Base-by-base conservation (phyloP, 2,797 vertebrate genomes). In the Passerculus sandwichensis region DNA sequence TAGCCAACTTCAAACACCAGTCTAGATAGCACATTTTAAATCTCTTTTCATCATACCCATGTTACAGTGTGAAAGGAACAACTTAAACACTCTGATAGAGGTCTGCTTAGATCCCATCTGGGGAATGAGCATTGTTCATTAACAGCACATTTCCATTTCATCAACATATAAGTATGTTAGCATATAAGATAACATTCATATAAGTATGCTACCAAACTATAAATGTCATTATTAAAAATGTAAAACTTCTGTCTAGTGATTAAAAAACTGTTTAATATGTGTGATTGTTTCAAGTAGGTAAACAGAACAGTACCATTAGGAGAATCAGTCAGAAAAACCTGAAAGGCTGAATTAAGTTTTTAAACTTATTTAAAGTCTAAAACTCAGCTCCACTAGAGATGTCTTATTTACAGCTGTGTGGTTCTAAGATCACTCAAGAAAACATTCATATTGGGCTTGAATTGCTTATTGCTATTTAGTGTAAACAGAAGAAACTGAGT, bases 401-500 rank as follows among this genome's bases (percentile, higher is more conserved):
- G 53, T 51, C 62, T 56, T 29, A 48, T 23, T 89, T 66, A 70
- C 53, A 85, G 61, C 36, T 51, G 30, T 17, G 45, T 56, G 50
- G 48, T 64, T 88, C 66, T 54, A 61, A 81, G n/a, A 93, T 57
- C 38, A 75, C 67, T 94, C 79, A 92, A 0, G 1, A 53, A 91
- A 96, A 88, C 83, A 88, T 60, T 93, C 36, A 44, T 67, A 92
- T 66, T 40, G 57, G 69, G 80, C 67, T 81, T 72, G 48, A 89
- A 86, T 60, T 80, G 60, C 59, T 87, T 57, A 64, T 21, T 93
- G 67, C 74, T 93, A 81, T 92, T 95, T 91, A 94, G 77, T 66
- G 62, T 79, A 95, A 93, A 96, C 85, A 93, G 79, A 89, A 93
- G 70, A 85, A 89, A 94, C 2, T 23, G 21, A 91, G 70, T 29